phyloP scores from a whole-genome alignment of 2,888 invertebrate species.

The Eilema caniola region DNA sequence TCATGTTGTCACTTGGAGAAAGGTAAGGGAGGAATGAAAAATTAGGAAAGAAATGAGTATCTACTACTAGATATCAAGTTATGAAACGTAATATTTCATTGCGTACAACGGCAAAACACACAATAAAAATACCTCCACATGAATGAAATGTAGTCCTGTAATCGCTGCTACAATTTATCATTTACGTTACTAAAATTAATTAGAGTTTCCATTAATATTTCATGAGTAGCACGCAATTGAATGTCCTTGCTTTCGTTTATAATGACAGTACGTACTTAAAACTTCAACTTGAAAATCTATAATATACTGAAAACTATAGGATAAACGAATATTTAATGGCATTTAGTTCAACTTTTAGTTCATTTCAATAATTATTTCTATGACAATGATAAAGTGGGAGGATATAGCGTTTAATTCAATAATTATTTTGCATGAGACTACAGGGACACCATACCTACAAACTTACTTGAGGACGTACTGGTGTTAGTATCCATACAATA shows the following conservation, averaged over 20 bases:
- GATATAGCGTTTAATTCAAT: too few relatives aligned
- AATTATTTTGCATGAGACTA: too few relatives aligned
- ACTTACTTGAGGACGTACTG: too few relatives aligned
- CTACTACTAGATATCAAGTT: neutral
- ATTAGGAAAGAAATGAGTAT: neutral
- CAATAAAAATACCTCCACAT: neutral
- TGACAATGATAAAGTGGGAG: too few relatives aligned
- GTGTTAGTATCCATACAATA: neutral
- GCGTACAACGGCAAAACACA: neutral
- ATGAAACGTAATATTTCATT: neutral
- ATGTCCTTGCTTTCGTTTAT: neutral
- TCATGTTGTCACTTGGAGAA: neutral
- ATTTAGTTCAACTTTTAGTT: neutral
- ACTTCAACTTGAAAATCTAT: neutral
- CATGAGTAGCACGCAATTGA: conserved; percentile 5
- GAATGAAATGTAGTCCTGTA: conserved; percentile 4
- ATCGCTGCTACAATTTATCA: conserved; percentile 6
- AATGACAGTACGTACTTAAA: neutral
- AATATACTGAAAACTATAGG: neutral
- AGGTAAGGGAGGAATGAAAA: neutral
- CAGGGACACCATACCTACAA: too few relatives aligned
- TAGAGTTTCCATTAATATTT: conserved; percentile 12
- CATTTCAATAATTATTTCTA: neutral
- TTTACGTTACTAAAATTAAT: conserved; percentile 17
- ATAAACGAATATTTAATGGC: neutral